Evolutionary conservation across 2,888 invertebrate species (phyloP), one percentile per base, ranked within the genome.

Genomic region (Chrysomela aeneicollis): DNA sequence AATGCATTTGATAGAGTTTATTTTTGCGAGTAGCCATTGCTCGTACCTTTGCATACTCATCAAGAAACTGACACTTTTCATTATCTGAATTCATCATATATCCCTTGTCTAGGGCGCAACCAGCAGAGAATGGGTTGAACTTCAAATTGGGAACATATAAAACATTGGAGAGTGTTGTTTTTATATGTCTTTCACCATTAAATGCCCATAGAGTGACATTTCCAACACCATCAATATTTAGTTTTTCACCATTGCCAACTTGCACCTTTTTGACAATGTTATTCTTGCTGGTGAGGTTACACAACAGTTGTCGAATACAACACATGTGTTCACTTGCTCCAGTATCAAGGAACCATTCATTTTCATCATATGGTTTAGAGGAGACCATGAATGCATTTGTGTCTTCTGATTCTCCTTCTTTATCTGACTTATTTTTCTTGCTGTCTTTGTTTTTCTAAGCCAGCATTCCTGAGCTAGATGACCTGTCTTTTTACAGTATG

Each of bases 121-220:
- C 66, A 1, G 74, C 74, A 52, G 75, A 76, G 30, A 76, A 76
- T 30, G 76, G 49, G 53, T 76, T 76, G 53, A 68, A 67, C 2
- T 59, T 72, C 30, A 72, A 46, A 18, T 72, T 58, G 37, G 71
- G 71, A 2, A 73, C 68, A 51, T 69, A 70, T 21, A 68, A 60
- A 6, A 72, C 71, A 54, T 70, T 52, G 18, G 59, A n/a, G n/a
- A n/a, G n/a, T n/a, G n/a, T n/a, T n/a, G n/a, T n/a, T n/a, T n/a
- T n/a, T n/a, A n/a, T n/a, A n/a, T n/a, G n/a, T n/a, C n/a, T n/a
- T n/a, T n/a, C n/a, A n/a, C n/a, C n/a, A n/a, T n/a, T n/a, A n/a
- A n/a, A n/a, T n/a, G n/a, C n/a, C n/a, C n/a, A n/a, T n/a, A n/a
- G n/a, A n/a, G n/a, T n/a, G n/a, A n/a, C 51, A 21, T 18, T 21